phyloP scores from a whole-genome alignment of 2,888 invertebrate species.

The Drosophila subquinaria region DNA sequence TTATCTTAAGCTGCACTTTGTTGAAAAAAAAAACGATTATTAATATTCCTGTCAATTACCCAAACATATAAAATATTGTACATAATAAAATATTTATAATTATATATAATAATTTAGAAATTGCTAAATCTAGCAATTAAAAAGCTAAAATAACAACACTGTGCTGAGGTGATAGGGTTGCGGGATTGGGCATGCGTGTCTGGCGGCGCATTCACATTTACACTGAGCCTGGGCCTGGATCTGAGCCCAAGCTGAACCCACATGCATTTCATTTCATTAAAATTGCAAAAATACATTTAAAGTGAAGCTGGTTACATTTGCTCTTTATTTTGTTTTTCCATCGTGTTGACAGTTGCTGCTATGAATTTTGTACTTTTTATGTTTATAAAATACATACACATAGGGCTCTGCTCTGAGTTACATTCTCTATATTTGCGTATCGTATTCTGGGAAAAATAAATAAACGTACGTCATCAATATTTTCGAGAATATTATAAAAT shows the following conservation, averaged over 20 bases:
- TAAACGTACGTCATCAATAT: no score
- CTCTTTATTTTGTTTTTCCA: not conserved
- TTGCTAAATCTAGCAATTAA: not conserved
- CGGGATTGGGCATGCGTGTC: constrained; percentile 52
- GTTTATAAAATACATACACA: not conserved
- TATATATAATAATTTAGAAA: no score
- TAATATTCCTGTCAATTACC: no score
- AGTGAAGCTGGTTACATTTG: constrained; percentile 51
- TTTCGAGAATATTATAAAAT: no score
- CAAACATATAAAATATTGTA: no score
- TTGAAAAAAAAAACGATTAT: no score
- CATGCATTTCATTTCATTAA: constrained; percentile 79
- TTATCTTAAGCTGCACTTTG: no score
- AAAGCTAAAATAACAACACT: not conserved
- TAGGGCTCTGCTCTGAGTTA: not conserved
- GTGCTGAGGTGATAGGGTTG: constrained; percentile 3
- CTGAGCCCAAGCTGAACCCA: constrained; percentile 40
- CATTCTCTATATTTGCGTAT: not conserved
- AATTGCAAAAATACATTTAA: constrained; percentile 76
- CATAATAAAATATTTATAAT: no score
- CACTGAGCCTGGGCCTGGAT: constrained; percentile 26
- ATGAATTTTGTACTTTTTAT: constrained; percentile 7
- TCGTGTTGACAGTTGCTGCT: constrained; percentile 5
- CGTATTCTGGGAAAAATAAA: not conserved
- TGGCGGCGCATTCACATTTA: constrained; percentile 65